These are phyloP conservation scores for Fundulus diaphanus DNA, from an alignment of 2,797 vertebrate species.

Conservation along the genomic window DNA sequence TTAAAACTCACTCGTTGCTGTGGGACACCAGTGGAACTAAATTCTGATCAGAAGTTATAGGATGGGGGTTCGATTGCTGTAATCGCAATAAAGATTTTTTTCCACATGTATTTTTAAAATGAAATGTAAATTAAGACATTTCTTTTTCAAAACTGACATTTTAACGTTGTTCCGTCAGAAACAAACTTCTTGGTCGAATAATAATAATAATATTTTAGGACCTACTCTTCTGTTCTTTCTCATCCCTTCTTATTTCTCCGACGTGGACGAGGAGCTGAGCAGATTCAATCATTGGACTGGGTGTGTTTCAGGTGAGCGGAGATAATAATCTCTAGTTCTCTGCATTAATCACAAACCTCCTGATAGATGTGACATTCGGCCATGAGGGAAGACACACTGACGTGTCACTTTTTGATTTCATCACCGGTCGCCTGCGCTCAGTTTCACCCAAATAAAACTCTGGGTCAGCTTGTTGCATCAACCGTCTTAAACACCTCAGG, in stretches of 20 bases:
- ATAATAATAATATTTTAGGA: not conserved
- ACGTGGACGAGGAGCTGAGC: not conserved
- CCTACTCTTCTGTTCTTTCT: not conserved
- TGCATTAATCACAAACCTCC: constrained; percentile 36
- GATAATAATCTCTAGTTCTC: constrained; percentile 39
- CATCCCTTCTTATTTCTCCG: not conserved
- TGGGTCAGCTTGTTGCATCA: not conserved
- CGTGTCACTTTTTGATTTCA: constrained; percentile 83
- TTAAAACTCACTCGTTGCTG: too few relatives aligned
- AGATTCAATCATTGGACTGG: constrained; percentile 52
- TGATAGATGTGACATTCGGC: constrained; percentile 42
- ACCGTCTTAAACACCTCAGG: not conserved
- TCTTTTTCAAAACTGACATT: not conserved
- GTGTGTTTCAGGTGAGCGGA: constrained; percentile 52
- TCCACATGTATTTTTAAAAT: not conserved
- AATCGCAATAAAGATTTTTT: not conserved
- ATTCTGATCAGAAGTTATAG: not conserved
- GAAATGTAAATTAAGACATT: not conserved
- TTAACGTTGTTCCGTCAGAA: not conserved
- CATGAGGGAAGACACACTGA: constrained; percentile 74
- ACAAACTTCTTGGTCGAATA: not conserved
- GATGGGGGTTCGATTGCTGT: not conserved
- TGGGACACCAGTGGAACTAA: not conserved
- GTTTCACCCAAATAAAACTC: constrained; percentile 16
- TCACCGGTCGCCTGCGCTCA: not conserved